These are phyloP conservation scores for Leptinotarsa undecemlineata DNA, from an alignment of 1,140 invertebrate species.

Conservation along the genomic window DNA sequence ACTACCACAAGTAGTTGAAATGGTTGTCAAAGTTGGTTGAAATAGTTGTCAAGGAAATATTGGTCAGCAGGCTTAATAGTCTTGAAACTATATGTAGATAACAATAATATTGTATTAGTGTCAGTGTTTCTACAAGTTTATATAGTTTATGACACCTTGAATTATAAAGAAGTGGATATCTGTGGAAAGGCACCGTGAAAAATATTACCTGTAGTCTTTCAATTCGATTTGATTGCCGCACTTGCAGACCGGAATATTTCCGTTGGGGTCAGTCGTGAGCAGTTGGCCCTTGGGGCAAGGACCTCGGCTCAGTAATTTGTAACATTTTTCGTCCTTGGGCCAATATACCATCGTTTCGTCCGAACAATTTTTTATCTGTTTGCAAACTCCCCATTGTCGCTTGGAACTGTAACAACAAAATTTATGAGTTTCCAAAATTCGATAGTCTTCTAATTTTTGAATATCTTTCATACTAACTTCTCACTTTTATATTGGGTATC, in stretches of 20 bases:
- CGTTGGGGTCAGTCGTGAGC: conserved; percentile 58
- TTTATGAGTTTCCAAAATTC: neutral
- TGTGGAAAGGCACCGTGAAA: neutral
- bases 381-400: conserved; percentile 70
- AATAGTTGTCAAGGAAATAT: too few species aligned
- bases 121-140: too few species aligned
- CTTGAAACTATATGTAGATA: too few species aligned
- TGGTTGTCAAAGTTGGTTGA: too few species aligned
- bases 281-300: conserved; percentile 76
- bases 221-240: conserved; percentile 38
- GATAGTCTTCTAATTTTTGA: neutral
- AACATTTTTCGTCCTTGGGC: conserved; percentile 74
- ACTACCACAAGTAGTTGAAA: too few species aligned
- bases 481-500: conserved; percentile 51
- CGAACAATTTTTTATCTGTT: conserved; percentile 63
- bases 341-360: conserved; percentile 68
- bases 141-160: too few species aligned
- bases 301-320: conserved; percentile 67
- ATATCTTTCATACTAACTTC: conserved; percentile 31
- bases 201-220: conserved; percentile 22
- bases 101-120: too few species aligned
- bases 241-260: conserved; percentile 32
- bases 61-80: too few species aligned
- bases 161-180: too few species aligned
- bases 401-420: conserved; percentile 50